Evolutionary conservation across 2,113 vertebrate genomes (phyloP).

Genomic region (Eonycteris spelaea): DNA sequence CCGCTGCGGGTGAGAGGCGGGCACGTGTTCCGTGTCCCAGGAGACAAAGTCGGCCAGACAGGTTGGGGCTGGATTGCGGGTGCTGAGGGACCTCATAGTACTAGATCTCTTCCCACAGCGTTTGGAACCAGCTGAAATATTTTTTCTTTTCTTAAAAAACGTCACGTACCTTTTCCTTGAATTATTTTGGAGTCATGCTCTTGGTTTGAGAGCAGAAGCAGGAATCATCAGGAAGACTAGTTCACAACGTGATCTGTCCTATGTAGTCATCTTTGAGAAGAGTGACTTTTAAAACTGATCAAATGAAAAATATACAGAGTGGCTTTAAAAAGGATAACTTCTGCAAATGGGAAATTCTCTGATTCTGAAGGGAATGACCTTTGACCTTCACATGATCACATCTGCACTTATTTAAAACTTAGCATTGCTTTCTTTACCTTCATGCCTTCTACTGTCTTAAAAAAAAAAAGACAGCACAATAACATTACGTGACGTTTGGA

Average conservation of each 20-base stretch:
- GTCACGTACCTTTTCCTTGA: not conserved
- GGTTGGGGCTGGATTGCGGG: not conserved
- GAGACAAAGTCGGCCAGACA: not conserved
- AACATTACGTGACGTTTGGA: not conserved
- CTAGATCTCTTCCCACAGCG: not conserved
- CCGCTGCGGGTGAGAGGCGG: not conserved
- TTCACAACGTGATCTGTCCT: not conserved
- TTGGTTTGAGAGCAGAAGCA: not conserved
- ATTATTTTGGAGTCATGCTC: not conserved
- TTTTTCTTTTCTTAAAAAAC: not conserved
- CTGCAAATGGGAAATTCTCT: not conserved
- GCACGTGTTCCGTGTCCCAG: not conserved
- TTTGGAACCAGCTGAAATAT: not conserved
- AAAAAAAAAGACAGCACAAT: not conserved
- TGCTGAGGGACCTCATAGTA: not conserved
- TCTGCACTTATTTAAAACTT: not conserved
- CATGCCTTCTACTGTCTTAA: not conserved
- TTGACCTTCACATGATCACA: not conserved
- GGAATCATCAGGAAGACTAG: conserved; percentile 12
- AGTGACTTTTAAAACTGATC: not conserved
- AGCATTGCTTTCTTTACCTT: not conserved
- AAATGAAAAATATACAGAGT: not conserved
- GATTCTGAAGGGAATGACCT: not conserved
- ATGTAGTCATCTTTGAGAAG: not conserved
- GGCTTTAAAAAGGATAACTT: not conserved